Evolutionary conservation across 2,888 invertebrate genomes (phyloP).

Genomic region (Drosophila falleni): DNA sequence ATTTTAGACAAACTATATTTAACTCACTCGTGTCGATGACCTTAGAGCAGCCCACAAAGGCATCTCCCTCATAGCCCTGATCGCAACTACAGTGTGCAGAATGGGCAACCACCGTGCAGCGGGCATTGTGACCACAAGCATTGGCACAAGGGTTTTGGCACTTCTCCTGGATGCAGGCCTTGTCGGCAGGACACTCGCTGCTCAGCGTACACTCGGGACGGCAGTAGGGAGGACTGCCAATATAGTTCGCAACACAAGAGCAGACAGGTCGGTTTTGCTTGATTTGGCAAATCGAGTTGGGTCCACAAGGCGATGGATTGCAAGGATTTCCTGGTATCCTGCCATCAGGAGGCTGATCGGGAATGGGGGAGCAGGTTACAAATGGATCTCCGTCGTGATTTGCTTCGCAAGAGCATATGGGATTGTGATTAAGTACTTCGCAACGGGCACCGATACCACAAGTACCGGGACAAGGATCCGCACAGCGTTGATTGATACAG

Average conservation of each 20-base stretch:
- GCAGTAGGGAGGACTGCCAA: constrained; percentile 93
- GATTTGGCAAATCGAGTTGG: constrained; percentile 93
- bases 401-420: constrained; percentile 92
- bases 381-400: constrained; percentile 94
- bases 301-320: constrained; percentile 90
- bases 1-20: background rate
- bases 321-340: constrained; percentile 87
- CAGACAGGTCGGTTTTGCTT: constrained; percentile 92
- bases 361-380: constrained; percentile 87
- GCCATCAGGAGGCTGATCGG: constrained; percentile 78
- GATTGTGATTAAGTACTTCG: constrained; percentile 93
- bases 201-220: constrained; percentile 93
- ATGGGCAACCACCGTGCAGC: constrained; percentile 92
- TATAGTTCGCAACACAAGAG: constrained; percentile 92
- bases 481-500: constrained; percentile 92
- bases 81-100: constrained; percentile 93
- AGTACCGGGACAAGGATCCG: constrained; percentile 93
- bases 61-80: constrained; percentile 92
- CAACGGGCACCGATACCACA: constrained; percentile 92
- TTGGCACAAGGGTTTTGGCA: constrained; percentile 92
- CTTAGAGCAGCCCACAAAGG: constrained; percentile 92
- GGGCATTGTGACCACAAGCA: constrained; percentile 92
- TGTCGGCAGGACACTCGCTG: constrained; percentile 92
- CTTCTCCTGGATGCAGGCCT: constrained; percentile 93
- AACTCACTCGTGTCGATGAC: constrained; percentile 85